These are phyloP conservation scores for Chaenogobius annularis DNA, from an alignment of 2,113 vertebrate species.

Conservation along the genomic window DNA sequence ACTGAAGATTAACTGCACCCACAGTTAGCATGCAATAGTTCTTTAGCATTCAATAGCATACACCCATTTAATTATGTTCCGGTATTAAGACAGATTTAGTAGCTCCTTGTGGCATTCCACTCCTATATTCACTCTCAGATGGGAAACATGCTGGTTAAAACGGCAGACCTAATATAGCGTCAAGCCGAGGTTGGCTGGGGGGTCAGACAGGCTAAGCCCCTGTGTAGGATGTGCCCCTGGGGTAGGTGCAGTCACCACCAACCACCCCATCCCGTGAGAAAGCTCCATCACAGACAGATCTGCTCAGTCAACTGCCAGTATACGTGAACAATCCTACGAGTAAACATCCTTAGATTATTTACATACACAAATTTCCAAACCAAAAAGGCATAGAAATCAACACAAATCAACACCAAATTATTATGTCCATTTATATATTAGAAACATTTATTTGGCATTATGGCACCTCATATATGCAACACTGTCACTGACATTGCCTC, in stretches of 20 bases:
- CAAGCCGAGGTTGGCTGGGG: constrained; percentile 44
- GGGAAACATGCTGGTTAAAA: background rate
- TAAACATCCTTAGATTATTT: background rate
- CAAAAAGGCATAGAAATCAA: background rate
- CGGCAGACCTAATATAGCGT: constrained; percentile 30
- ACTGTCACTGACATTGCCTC: too few species aligned
- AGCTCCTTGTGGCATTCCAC: constrained; percentile 1
- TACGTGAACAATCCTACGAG: constrained; percentile 8
- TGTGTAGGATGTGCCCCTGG: constrained; percentile 10
- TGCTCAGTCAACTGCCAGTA: constrained; percentile 42
- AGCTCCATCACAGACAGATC: constrained; percentile 23
- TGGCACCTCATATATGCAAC: too few species aligned
- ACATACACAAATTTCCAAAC: background rate
- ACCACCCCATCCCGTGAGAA: constrained; percentile 62
- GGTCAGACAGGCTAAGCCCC: constrained; percentile 62
- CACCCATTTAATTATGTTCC: constrained; percentile 12
- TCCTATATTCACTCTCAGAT: constrained; percentile 7
- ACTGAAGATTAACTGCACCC: background rate
- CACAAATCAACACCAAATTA: background rate
- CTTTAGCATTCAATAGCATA: background rate
- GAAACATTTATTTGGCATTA: background rate
- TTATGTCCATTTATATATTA: background rate
- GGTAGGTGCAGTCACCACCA: constrained; percentile 48
- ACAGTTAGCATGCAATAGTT: background rate
- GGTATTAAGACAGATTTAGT: constrained; percentile 9